phyloP scores from a whole-genome alignment of 2,797 vertebrate genomes.

The Peromyscus attwateri region DNA sequence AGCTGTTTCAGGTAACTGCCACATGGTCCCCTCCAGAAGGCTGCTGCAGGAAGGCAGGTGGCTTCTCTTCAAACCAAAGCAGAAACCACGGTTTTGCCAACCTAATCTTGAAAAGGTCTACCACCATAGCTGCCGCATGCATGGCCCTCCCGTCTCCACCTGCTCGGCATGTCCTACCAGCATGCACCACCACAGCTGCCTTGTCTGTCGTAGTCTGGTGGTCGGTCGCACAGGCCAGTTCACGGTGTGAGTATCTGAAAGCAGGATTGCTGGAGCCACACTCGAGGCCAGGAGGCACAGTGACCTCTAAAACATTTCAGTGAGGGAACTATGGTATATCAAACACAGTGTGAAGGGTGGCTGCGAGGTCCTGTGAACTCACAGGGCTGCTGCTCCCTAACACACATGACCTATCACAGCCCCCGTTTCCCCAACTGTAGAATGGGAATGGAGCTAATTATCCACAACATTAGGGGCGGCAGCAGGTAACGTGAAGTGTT shows the following conservation, averaged over 20 bases:
- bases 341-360: not conserved
- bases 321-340: not conserved
- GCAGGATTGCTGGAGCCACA: accelerated
- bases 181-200: not conserved
- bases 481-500: not conserved
- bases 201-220: too few relatives aligned
- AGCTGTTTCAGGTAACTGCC: not conserved
- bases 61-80: not conserved
- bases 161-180: not conserved
- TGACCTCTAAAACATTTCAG: not conserved
- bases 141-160: not conserved
- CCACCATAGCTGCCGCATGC: not conserved
- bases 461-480: accelerated
- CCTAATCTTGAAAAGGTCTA: not conserved
- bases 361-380: not conserved
- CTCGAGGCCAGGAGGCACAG: not conserved
- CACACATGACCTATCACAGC: not conserved
- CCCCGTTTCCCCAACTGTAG: not conserved
- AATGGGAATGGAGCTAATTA: not conserved
- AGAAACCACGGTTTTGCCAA: not conserved
- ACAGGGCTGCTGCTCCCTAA: not conserved
- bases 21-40: not conserved
- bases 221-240: not conserved
- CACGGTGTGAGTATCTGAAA: not conserved
- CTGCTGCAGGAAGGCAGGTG: not conserved